Evolutionary conservation across 2,888 invertebrate genomes (phyloP).

Genomic region (Meliscaeva auricollis): DNA sequence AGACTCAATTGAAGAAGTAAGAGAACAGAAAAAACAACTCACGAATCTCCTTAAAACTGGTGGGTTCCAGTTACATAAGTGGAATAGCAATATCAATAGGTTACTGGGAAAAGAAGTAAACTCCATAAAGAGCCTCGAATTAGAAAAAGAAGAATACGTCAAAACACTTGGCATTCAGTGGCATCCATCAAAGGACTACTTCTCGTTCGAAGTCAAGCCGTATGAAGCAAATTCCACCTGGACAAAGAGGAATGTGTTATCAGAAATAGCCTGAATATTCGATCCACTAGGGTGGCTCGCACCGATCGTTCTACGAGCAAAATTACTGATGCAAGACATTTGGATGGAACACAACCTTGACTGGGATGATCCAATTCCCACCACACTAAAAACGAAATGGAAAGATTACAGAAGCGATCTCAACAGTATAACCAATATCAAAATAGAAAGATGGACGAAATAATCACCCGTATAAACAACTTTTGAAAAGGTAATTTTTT

Average conservation of each 20-base stretch:
- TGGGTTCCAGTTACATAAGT: conserved; percentile 9
- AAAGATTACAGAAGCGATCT: background rate
- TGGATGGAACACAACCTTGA: background rate
- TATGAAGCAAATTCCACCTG: background rate
- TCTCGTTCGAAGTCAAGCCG: background rate
- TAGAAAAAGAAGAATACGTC: background rate
- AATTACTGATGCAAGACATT: conserved; percentile 5
- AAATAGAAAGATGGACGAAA: conserved; percentile 8
- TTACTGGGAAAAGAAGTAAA: background rate
- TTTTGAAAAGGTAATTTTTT: no score
- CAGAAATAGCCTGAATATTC: conserved; percentile 1
- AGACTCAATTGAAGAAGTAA: conserved; percentile 6
- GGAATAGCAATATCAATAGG: background rate
- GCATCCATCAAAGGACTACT: background rate
- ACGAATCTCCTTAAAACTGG: background rate
- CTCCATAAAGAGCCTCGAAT: background rate
- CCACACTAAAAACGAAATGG: background rate
- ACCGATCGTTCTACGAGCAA: background rate
- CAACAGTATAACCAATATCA: background rate
- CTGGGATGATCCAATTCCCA: background rate
- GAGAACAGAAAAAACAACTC: conserved; percentile 3
- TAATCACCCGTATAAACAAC: background rate
- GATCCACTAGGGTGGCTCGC: background rate
- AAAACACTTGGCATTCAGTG: background rate
- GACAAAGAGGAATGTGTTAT: background rate